Base-by-base conservation (phyloP, 2,888 invertebrate species). In the Yponomeuta plumbellus region DNA sequence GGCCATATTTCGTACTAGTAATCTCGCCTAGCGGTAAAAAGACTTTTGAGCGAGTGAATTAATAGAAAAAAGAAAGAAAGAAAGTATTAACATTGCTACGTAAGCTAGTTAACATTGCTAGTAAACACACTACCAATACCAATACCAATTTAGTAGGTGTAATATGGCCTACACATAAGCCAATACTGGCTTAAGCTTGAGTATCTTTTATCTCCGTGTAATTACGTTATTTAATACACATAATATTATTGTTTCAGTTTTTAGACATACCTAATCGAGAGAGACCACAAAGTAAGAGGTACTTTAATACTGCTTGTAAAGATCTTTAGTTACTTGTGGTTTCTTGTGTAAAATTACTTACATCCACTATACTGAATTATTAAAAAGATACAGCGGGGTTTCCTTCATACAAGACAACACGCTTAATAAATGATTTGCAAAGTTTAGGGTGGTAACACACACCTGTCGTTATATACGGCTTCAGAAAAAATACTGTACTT, bases 281-380 rank as follows among this genome's bases (percentile, higher is more conserved):
- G 21, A 52, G 11, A n/a, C n/a, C 58, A 58, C 20, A n/a, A 17
- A 58, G 20, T 10, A 58, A 11, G 58, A 20, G 21, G 20, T 22
- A 11, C 56, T 58, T 21, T 58, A 21, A 22, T 11, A 20, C n/a
- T 3, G 40, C 40, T 40, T n/a, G 58, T 40, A 64, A 34, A 40
- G 63, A 64, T 64, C 70, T 76, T 77, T 74, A 77, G 79, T 76
- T 76, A 77, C 79, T 76, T 81, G 84, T 73, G 83, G 86, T 80
- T 81, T 75, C 78, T 74, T 64, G 74, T 79, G 81, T 77, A 81
- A 86, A 86, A 86, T 86, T 86, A 84, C 83, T 86, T 86, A 84
- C 83, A 84, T 82, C 77, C 79, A 82, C 84, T 84, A 79, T 77
- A 17, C 11, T 64, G 26, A 52, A 64, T 64, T 22, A 64, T 64